Base-by-base conservation (phyloP, 2,113 vertebrate genomes). In the Podarcis muralis region DNA sequence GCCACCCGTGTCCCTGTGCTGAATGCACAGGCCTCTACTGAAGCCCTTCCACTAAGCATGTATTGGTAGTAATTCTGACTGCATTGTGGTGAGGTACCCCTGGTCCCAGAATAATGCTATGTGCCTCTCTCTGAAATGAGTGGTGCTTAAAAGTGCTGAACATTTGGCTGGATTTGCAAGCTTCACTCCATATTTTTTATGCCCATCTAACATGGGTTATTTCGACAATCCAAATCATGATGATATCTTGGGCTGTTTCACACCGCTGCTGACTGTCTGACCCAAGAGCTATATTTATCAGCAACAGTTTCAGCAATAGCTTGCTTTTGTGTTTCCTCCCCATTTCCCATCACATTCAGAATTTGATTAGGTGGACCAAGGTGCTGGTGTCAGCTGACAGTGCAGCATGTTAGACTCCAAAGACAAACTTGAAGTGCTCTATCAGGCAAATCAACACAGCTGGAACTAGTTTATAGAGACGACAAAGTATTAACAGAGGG, bases 381-480 rank as follows among this genome's bases (percentile, higher is more conserved):
- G 30, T 53, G 8, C 5, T 68, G 59, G 74, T 68, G 35, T 59
- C 57, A 78, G 8, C 81, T 83, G 81, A 83, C 81, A 53, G 20
- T 77, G 81, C 81, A 77, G 30, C 27, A 16, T 11, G 32, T 18
- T 22, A 76, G 57, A 85, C 30, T 27, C 27, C 48, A 89, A 90
- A 85, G 43, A 72, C 85, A 68, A 85, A 87, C 92, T 88, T 91
- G 37, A 87, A 89, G 66, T 77, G 85, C 57, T 65, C 71, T 91
- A 88, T 81, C 83, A 90, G 89, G 89, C 2, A 92, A 93, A 92
- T 91, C 89, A 93, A 82, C 92, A 62, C 68, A 90, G 91, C 83
- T 91, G 84, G 89, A 84, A 82, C 37, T 87, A 82, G 78, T 82
- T 91, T 83, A 88, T 18, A 59, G 86, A 90, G 83, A 90, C 15